These are phyloP conservation scores for Pseudorhiza aurosa DNA, from an alignment of 30 jellyfish, hydroid and myxozoan species.

Conservation along the genomic window DNA sequence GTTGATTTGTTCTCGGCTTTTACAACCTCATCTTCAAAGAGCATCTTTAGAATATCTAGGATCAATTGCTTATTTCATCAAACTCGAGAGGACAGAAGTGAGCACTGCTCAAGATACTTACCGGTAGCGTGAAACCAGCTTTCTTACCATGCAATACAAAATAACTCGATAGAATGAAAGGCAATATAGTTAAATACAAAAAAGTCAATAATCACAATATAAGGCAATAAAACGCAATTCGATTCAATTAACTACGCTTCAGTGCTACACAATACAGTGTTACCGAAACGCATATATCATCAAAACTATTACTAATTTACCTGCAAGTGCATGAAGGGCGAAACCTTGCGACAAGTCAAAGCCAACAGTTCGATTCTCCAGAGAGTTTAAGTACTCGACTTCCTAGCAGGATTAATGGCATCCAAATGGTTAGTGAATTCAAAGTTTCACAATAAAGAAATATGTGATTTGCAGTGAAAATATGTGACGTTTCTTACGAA, in stretches of 20 bases:
- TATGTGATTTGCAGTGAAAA: no score
- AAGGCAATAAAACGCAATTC: background rate
- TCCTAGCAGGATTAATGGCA: conserved; percentile 41
- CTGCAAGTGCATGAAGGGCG: conserved; percentile 86
- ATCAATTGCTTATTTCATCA: no score
- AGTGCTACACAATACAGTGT: background rate
- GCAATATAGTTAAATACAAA: no score
- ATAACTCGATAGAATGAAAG: background rate
- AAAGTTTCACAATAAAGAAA: no score
- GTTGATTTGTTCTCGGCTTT: conserved; percentile 39
- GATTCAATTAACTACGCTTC: background rate
- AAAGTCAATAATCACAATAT: no score
- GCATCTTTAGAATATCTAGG: conserved; percentile 74
- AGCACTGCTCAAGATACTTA: background rate
- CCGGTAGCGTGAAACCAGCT: background rate
- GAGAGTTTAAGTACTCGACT: conserved; percentile 64
- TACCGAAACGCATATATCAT: no score
- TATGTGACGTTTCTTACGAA: no score
- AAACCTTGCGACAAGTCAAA: conserved; percentile 91
- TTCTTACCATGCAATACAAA: background rate
- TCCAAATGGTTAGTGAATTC: no score
- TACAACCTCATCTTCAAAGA: conserved; percentile 87
- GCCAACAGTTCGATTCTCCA: conserved; percentile 66
- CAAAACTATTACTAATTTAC: no score
- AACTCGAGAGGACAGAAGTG: background rate